Evolutionary conservation across 2,113 vertebrate genomes (phyloP).

Genomic region (Saccopteryx leptura): DNA sequence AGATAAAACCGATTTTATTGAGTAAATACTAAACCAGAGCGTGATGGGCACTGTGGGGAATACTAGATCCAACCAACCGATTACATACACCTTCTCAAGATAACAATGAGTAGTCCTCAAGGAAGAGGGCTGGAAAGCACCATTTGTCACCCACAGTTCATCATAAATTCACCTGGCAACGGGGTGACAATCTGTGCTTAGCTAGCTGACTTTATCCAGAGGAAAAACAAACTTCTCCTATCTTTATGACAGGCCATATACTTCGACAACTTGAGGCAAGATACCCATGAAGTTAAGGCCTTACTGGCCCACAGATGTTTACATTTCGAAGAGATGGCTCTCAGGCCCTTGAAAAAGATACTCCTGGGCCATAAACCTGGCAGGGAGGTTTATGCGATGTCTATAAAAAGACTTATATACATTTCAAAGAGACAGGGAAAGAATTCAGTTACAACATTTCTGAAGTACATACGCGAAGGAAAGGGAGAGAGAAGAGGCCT

Average conservation of each 20-base stretch:
- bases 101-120: neutral
- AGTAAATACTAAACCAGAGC: neutral
- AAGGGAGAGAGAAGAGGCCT: neutral
- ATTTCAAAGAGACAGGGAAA: constrained; percentile 3
- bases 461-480: neutral
- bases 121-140: neutral
- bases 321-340: neutral
- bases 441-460: neutral
- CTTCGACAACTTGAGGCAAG: neutral
- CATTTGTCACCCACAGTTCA: neutral
- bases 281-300: neutral
- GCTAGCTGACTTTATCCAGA: neutral
- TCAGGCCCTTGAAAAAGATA: neutral
- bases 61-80: neutral
- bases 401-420: neutral
- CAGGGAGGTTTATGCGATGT: neutral
- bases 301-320: neutral
- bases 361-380: neutral
- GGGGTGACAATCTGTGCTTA: neutral
- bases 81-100: neutral
- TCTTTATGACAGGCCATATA: neutral
- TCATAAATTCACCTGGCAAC: neutral
- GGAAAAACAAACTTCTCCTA: neutral
- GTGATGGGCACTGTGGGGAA: neutral
- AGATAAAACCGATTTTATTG: neutral